Percentiles rank a stretch among this genome's conserved stretches.
Evolutionary conservation across 2,888 invertebrate genomes (phyloP).

Genomic region (Trimorus sp.): DNA sequence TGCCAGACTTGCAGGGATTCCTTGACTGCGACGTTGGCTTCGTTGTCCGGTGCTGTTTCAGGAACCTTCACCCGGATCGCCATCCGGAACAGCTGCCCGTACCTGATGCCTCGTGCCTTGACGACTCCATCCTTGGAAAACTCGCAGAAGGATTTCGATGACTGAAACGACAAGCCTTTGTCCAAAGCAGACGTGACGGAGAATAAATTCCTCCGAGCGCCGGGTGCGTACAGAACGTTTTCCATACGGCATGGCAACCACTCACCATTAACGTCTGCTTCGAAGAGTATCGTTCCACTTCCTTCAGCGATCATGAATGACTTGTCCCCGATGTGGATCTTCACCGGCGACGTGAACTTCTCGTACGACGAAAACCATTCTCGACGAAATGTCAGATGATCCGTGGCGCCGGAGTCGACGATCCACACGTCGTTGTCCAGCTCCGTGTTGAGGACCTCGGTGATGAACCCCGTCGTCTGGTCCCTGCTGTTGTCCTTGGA

Average conservation of each 20-base stretch:
- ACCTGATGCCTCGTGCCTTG: conserved; percentile 24
- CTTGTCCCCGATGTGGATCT: conserved; percentile 50
- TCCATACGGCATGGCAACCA: conserved; percentile 45
- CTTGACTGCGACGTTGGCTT: conserved; percentile 7
- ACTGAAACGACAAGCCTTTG: conserved; percentile 37
- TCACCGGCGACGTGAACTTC: conserved; percentile 17
- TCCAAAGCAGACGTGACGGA: conserved; percentile 46
- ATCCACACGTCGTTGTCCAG: conserved; percentile 38
- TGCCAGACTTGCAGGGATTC: conserved; percentile 70
- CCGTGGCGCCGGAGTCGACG: conserved; percentile 53
- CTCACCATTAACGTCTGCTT: conserved; percentile 1
- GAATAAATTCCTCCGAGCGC: conserved; percentile 44
- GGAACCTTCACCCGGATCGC: conserved; percentile 22
- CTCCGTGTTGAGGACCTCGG: neutral
- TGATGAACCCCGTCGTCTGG: conserved; percentile 7
- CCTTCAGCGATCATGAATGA: conserved; percentile 44
- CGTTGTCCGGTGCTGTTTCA: neutral
- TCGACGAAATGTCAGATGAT: conserved; percentile 32
- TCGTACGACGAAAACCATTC: conserved; percentile 42
- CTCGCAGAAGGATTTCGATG: conserved; percentile 18
- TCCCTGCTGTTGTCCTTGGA: neutral
- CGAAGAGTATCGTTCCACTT: conserved; percentile 45
- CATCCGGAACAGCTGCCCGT: conserved; percentile 32
- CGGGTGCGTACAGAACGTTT: conserved; percentile 46
- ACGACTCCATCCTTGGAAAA: conserved; percentile 35